phyloP scores from a whole-genome alignment of 2,113 vertebrate genomes.

The Apus apus region DNA sequence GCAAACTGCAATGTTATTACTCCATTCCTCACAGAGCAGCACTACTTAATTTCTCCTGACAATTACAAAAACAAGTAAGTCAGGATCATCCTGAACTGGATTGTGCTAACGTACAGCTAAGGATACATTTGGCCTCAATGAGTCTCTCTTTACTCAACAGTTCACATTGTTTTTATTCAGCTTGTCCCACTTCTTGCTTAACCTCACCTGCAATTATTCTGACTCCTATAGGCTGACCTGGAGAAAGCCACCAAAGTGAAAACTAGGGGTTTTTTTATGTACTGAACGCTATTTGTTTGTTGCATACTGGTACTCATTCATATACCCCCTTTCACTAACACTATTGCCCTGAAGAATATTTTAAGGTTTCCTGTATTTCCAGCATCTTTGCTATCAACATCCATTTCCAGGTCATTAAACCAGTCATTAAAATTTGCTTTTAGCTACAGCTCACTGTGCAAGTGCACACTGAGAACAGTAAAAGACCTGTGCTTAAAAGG shows the following conservation, averaged over 20 bases:
- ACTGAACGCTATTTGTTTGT: neutral
- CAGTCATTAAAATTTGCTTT: slow-evolving; percentile 11
- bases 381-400: neutral
- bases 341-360: neutral
- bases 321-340: neutral
- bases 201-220: neutral
- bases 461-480: neutral
- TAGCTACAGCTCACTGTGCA: neutral
- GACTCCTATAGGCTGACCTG: neutral
- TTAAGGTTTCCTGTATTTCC: neutral
- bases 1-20: slow-evolving; percentile 16
- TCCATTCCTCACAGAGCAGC: slow-evolving; percentile 4
- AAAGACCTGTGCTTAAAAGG: neutral
- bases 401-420: neutral
- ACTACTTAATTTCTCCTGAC: slow-evolving; percentile 23
- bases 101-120: slow-evolving; percentile 22
- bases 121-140: slow-evolving; percentile 32
- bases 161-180: neutral
- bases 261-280: neutral
- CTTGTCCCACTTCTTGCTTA: slow-evolving; percentile 31
- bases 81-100: slow-evolving; percentile 56
- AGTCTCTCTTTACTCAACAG: slow-evolving; percentile 52
- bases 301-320: neutral
- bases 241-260: neutral
- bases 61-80: slow-evolving; percentile 61